Evolutionary conservation across 2,797 vertebrate genomes (phyloP).

Genomic region (Diplodus sargus): DNA sequence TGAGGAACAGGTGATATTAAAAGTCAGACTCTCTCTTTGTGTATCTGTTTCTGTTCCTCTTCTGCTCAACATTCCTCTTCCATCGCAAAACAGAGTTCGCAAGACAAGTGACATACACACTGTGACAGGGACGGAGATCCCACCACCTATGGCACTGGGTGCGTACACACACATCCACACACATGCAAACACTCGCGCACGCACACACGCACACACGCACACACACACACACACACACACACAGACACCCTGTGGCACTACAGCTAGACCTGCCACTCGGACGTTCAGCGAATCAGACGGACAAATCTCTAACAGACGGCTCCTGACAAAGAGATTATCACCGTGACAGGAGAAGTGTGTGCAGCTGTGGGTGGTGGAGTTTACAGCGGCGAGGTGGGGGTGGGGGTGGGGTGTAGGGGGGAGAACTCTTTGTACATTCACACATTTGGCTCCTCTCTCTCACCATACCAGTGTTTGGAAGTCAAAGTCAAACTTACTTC

Average conservation of each 20-base stretch:
- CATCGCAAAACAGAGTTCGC: constrained; percentile 47
- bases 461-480: constrained; percentile 1
- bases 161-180: constrained; percentile 28
- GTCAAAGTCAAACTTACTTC: constrained; percentile 56
- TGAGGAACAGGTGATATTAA: neutral
- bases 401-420: constrained; percentile 31
- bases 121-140: constrained; percentile 92
- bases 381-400: constrained; percentile 57
- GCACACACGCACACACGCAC: constrained; percentile 55
- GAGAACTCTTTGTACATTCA: constrained; percentile 62
- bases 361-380: constrained; percentile 79
- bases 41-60: constrained; percentile 35
- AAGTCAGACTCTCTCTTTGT: constrained; percentile 3
- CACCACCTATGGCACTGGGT: constrained; percentile 87
- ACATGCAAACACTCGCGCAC: constrained; percentile 24
- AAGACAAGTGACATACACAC: constrained; percentile 70
- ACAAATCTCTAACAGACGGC: constrained; percentile 94
- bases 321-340: constrained; percentile 95
- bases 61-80: constrained; percentile 46
- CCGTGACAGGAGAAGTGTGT: constrained; percentile 86
- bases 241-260: constrained; percentile 78
- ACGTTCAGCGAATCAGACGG: constrained; percentile 89
- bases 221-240: constrained; percentile 30
- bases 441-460: constrained; percentile 63
- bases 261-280: constrained; percentile 89